phyloP scores from a whole-genome alignment of 2,797 vertebrate genomes.

The Simalia tracyae region DNA sequence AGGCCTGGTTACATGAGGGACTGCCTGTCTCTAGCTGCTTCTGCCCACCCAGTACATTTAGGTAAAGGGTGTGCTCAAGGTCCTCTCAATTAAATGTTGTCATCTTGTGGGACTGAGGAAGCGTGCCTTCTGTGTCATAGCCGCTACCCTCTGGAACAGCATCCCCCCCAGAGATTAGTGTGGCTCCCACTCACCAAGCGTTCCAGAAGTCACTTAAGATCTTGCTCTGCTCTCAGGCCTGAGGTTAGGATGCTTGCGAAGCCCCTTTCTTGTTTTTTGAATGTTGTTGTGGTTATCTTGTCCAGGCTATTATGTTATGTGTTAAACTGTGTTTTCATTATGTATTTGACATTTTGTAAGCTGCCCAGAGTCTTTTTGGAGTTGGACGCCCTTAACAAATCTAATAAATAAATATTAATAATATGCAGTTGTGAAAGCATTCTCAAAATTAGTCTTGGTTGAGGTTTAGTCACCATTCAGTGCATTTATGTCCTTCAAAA shows the following conservation, averaged over 20 bases:
- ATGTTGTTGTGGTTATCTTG: not conserved
- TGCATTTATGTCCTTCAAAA: slow-evolving; percentile 65
- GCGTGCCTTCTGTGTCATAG: not conserved
- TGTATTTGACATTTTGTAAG: not conserved
- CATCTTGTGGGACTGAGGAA: not conserved
- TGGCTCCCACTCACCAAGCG: not conserved
- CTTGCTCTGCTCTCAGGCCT: not conserved
- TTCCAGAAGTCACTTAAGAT: not conserved
- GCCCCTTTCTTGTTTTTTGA: not conserved
- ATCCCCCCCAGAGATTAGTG: not conserved
- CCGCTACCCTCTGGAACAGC: not conserved
- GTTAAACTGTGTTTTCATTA: not conserved
- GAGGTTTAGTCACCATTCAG: slow-evolving; percentile 70
- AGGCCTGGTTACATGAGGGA: not conserved
- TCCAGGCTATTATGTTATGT: not conserved
- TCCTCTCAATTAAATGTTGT: not conserved
- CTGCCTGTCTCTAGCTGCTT: not conserved
- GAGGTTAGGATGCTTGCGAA: not conserved
- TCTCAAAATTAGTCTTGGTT: slow-evolving; percentile 69
- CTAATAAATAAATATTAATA: not conserved
- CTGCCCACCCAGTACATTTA: not conserved
- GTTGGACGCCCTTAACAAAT: not conserved
- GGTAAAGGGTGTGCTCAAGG: not conserved
- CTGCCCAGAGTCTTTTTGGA: not conserved
- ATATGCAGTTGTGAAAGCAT: slow-evolving; percentile 40